A percentile compares a stretch with the other conserved stretches of the same genome.
These are phyloP conservation scores for Neotoxoptera formosana DNA, from an alignment of 1,140 invertebrate genomes.

Conservation along the genomic window DNA sequence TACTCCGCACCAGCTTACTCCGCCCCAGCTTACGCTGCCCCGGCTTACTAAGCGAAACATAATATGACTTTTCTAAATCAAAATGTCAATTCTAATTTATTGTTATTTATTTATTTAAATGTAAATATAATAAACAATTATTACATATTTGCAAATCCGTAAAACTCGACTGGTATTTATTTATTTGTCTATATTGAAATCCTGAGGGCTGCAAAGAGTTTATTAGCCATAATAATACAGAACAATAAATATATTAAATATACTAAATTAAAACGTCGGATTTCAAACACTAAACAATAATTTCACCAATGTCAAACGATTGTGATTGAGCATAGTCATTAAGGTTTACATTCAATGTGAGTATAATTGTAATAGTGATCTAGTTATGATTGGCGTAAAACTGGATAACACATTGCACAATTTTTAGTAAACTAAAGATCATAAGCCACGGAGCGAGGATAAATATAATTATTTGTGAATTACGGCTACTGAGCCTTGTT, in stretches of 20 bases:
- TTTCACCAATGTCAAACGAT: too few species aligned
- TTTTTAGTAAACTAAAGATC: neutral
- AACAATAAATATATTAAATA: too few species aligned
- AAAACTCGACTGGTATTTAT: neutral
- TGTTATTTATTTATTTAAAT: constrained; percentile 57
- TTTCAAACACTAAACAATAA: neutral
- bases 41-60: constrained; percentile 58
- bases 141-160: constrained; percentile 25
- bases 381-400: neutral
- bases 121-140: constrained; percentile 54
- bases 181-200: neutral
- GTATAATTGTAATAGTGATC: neutral
- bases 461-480: constrained; percentile 8
- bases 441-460: neutral
- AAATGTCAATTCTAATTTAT: constrained; percentile 48
- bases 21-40: constrained; percentile 61
- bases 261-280: neutral
- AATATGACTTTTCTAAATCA: constrained; percentile 38
- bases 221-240: neutral
- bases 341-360: neutral
- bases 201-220: neutral
- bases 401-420: neutral
- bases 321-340: neutral
- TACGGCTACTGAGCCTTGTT: neutral
- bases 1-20: constrained; percentile 59